Evolutionary conservation across 2,113 vertebrate species (phyloP), one percentile per base, ranked within the genome.

Genomic region (Columba janthina): DNA sequence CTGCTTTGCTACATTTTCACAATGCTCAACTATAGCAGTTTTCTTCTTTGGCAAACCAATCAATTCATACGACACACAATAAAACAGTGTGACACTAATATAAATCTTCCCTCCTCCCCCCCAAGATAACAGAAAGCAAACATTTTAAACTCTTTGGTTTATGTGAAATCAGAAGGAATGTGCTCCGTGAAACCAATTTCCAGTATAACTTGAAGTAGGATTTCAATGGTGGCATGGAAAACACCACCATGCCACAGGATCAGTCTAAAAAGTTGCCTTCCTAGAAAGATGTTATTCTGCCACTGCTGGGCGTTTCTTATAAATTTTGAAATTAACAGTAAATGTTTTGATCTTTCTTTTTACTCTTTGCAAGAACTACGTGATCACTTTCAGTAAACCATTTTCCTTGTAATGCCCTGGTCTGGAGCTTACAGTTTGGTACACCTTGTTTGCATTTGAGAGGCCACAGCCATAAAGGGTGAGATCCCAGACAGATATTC

Each of bases 401-500:
- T 10, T 53, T 56, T 29, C 44, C 78, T 40, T 60, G 13, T 20
- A 46, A 42, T 20, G 38, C 38, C 34, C 60, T 48, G 20, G 16
- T 24, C 44, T 48, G 12, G 1, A 32, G 13, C 4, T 5, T 5
- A 16, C 32, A 44, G 21, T 26, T 32, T 6, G 3, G 38, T 32
- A 36, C 17, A 2, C 18, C 5, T 4, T 24, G 44, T 6, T 16
- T 67, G 72, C 13, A 14, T 31, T 56, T 48, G 53, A 69, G 54
- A 76, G 53, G 29, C 11, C 44, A 66, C 1, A 54, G 70, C 28
- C 1, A 0, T 11, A 8, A 18, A 2, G 1, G 36, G 12, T 5
- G 31, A 57, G 38, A 20, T 56, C 29, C 19, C 44, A 8, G 19
- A 31, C 10, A 18, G 29, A 5, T 34, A 34, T 5, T 54, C 70